Evolutionary conservation across 1,140 invertebrate species (phyloP).

Genomic region (Ostrea denselamellosa): DNA sequence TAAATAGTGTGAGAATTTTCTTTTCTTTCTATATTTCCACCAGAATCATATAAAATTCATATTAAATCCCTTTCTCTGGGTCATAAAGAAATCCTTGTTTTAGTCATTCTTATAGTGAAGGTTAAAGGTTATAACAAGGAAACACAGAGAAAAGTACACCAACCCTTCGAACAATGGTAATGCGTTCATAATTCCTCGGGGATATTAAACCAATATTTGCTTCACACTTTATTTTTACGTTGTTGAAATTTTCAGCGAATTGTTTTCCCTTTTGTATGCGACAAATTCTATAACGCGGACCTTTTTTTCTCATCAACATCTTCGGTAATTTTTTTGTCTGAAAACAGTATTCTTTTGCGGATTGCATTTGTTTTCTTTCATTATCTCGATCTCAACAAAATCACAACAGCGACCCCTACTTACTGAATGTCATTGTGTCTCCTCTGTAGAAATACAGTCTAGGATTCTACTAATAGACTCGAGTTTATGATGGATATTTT

Average conservation of each 20-base stretch:
- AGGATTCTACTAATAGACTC: not conserved
- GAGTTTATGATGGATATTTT: not conserved
- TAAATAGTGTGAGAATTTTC: not conserved
- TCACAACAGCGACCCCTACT: not conserved
- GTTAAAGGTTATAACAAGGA: not conserved
- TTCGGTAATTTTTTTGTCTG: not conserved
- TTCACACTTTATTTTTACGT: not conserved
- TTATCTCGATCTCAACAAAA: no score
- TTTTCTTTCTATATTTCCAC: not conserved
- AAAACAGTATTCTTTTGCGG: not conserved
- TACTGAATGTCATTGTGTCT: not conserved
- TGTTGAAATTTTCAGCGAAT: no score
- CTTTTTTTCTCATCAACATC: not conserved
- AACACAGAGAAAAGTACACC: not conserved
- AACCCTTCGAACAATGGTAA: not conserved
- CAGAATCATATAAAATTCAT: no score
- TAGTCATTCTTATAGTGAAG: not conserved
- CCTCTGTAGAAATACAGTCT: not conserved
- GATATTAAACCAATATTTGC: slow-evolving; percentile 10
- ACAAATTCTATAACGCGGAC: not conserved
- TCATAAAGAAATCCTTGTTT: not conserved
- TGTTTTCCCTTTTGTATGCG: no score
- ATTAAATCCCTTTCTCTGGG: no score
- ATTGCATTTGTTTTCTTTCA: not conserved
- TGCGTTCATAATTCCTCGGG: not conserved